Conservation (phyloP, 2,888 invertebrate genomes). For the Dryococelus australis region DNA sequence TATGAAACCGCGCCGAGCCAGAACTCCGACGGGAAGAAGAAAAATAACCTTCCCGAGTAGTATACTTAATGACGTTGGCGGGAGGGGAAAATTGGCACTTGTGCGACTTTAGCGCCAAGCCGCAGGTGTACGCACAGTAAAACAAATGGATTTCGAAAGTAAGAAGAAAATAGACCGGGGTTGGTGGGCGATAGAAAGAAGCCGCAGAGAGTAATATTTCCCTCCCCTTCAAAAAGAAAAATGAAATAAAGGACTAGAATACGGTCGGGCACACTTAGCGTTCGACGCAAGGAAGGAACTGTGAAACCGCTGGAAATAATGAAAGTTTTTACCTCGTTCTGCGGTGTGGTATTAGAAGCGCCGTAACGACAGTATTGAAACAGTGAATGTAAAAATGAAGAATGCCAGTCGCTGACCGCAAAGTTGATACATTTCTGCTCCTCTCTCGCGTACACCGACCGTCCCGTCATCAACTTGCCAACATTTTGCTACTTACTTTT, state of each 20-base stretch:
- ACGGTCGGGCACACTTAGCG: background rate
- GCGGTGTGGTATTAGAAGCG: background rate
- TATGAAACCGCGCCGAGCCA: too few species aligned
- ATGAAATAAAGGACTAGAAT: background rate
- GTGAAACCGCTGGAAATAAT: background rate
- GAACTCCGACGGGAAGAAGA: too few species aligned
- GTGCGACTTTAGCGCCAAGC: background rate
- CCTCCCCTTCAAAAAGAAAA: background rate
- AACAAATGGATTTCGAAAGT: constrained; percentile 22
- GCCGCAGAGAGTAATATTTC: background rate
- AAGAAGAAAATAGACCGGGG: background rate
- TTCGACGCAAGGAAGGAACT: background rate
- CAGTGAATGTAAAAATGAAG: background rate
- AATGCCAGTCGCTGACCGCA: background rate
- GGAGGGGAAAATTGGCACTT: background rate
- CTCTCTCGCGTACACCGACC: background rate
- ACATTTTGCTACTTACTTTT: background rate
- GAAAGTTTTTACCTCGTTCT: background rate
- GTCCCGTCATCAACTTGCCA: background rate
- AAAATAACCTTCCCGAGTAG: too few species aligned
- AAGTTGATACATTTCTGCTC: background rate
- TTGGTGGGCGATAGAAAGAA: background rate
- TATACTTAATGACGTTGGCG: too few species aligned
- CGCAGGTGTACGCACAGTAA: background rate
- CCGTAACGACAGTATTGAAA: background rate